phyloP scores from a whole-genome alignment of 2,888 invertebrate genomes.

The Coremacera marginata region DNA sequence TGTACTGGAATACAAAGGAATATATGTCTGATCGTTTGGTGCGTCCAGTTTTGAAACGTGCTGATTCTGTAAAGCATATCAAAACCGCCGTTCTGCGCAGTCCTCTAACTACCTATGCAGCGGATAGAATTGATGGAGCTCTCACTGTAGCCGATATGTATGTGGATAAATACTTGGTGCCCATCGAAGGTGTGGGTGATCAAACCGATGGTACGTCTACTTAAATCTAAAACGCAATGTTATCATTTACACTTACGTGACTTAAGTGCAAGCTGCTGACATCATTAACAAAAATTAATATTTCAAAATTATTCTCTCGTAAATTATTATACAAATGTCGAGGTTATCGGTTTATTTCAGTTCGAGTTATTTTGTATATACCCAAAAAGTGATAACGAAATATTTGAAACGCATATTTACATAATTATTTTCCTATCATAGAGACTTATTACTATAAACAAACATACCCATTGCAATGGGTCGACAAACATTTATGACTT shows the following conservation, averaged over 20 bases:
- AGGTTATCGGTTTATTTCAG: constrained; percentile 50
- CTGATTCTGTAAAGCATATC: constrained; percentile 86
- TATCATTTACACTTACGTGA: neutral
- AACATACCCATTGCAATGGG: no score
- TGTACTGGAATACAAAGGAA: constrained; percentile 84
- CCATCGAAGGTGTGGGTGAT: constrained; percentile 72
- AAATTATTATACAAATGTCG: constrained; percentile 30
- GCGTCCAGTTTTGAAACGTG: constrained; percentile 79
- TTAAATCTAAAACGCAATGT: neutral
- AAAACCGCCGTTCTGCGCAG: constrained; percentile 79
- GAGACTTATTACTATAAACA: neutral
- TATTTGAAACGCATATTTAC: neutral
- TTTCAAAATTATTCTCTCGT: neutral
- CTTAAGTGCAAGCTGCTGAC: neutral
- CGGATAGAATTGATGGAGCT: constrained; percentile 80
- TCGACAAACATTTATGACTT: no score
- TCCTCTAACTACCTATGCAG: constrained; percentile 79
- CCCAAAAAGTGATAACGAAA: constrained; percentile 19
- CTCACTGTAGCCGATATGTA: constrained; percentile 84
- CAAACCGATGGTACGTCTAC: constrained; percentile 74
- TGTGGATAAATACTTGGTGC: constrained; percentile 84
- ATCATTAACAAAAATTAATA: neutral
- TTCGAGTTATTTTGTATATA: constrained; percentile 24
- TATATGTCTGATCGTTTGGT: constrained; percentile 78
- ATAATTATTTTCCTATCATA: neutral